Evolutionary conservation across 2,888 invertebrate species (phyloP), one percentile per base, ranked within the genome.

Genomic region (Pteria penguin): DNA sequence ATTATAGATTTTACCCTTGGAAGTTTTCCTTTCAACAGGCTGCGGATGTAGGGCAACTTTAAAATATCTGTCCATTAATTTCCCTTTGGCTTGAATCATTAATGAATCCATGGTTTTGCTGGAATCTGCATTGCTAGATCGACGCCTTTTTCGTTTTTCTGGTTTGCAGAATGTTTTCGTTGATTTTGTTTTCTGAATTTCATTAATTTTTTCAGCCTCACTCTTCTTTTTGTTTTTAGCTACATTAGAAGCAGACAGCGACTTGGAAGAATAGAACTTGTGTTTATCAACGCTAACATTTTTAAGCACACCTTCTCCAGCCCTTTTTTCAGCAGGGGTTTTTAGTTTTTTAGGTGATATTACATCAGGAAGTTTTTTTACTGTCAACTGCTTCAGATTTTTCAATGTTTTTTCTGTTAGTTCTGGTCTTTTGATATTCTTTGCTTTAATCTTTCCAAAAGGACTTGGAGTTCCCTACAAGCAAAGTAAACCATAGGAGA

Each of bases 231-330:
- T 54, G 3, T 52, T 3, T 55, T 18, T n/a, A 14, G 24, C 54
- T 24, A 66, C 32, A 22, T 36, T 45, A 33, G 24, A 8, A 11
- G 36, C 31, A 27, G 29, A 27, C 5, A 33, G 18, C 24, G 27
- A 14, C 24, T 65, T 63, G 55, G 54, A 54, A 18, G 72, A 66
- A 33, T 72, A 72, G 33, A 72, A 72, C 22, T 45, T 65, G 18
- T 36, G 55, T 45, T 57, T 36, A 11, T 27, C 68, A 5, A 68
- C 18, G 31, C 62, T 58, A 36, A 66, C 58, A 5, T n/a, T 18
- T 27, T 72, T 70, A 29, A 74, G 27, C 69, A 74, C 80, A 22
- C 77, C 80, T 57, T 69, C 68, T 45, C 18, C 45, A 14, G 8
- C 11, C 18, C 45, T 45, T 45, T 45, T 45, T 18, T 45, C 45